These are phyloP conservation scores for Tragelaphus scriptus DNA, from an alignment of 2,113 vertebrate genomes.

Conservation along the genomic window DNA sequence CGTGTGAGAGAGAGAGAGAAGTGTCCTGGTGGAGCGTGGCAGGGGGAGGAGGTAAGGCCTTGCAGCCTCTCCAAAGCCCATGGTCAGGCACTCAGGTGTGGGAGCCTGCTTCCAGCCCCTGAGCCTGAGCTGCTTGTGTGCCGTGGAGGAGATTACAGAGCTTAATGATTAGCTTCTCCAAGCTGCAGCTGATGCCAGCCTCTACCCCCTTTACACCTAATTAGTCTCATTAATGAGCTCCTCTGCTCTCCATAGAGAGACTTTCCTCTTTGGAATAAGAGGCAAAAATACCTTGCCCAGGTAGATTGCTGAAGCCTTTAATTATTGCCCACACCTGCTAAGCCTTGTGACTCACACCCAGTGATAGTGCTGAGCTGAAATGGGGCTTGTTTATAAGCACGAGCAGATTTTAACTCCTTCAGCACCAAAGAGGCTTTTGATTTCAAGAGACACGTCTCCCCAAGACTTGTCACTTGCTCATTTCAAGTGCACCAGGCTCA, in stretches of 20 bases:
- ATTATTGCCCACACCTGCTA: constrained; percentile 88
- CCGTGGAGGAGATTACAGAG: constrained; percentile 90
- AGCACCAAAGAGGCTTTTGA: background rate
- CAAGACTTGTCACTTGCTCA: background rate
- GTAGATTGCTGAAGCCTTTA: constrained; percentile 87
- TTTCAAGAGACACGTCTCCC: background rate
- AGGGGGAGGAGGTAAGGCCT: constrained; percentile 71
- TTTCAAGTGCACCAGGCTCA: background rate
- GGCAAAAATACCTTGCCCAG: constrained; percentile 89
- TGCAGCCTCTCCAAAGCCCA: constrained; percentile 72
- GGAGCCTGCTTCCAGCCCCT: constrained; percentile 79
- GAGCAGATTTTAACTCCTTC: constrained; percentile 76
- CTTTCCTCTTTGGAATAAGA: constrained; percentile 86
- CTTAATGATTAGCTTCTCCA: constrained; percentile 93
- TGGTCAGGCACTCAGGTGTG: constrained; percentile 84
- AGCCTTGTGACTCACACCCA: constrained; percentile 77
- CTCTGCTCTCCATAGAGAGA: constrained; percentile 88
- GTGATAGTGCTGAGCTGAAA: constrained; percentile 73
- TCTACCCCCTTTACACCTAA: constrained; percentile 96
- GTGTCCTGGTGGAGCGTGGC: constrained; percentile 4
- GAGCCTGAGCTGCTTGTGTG: constrained; percentile 92
- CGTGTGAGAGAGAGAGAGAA: background rate
- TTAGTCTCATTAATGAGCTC: constrained; percentile 96
- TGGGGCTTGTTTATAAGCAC: constrained; percentile 77
- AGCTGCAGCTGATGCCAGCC: constrained; percentile 94